phyloP scores from a whole-genome alignment of 2,797 vertebrate species.

The Neostethus bicornis region DNA sequence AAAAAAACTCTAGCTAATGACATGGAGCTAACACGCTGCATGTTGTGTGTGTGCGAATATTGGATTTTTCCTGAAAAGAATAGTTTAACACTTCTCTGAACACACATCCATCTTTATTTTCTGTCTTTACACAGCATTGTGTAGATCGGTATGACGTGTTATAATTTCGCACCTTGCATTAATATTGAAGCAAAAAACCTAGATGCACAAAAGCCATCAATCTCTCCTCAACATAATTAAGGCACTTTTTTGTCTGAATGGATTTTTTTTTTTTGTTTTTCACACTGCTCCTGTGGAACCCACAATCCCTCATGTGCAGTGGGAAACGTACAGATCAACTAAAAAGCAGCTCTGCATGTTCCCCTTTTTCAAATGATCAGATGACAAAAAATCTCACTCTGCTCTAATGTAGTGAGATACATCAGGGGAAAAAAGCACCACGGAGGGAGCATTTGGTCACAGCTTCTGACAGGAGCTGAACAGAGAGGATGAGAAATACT shows the following conservation, averaged over 20 bases:
- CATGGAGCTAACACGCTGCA: neutral
- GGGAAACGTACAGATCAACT: slow-evolving; percentile 8
- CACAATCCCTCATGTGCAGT: slow-evolving; percentile 2
- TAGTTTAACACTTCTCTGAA: too few relatives aligned
- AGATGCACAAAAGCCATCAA: slow-evolving; percentile 8
- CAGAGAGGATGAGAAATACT: slow-evolving; percentile 41
- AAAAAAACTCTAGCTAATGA: neutral
- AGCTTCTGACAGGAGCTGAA: slow-evolving; percentile 45
- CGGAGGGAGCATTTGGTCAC: slow-evolving; percentile 29
- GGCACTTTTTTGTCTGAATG: slow-evolving; percentile 3
- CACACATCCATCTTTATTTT: neutral
- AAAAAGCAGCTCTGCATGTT: slow-evolving; percentile 23
- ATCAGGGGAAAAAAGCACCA: slow-evolving; percentile 43
- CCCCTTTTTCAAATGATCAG: slow-evolving; percentile 27
- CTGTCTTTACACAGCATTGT: neutral
- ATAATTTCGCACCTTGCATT: neutral
- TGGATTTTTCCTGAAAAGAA: neutral
- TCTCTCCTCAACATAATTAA: slow-evolving; percentile 15
- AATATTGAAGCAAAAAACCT: neutral
- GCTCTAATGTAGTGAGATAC: slow-evolving; percentile 39
- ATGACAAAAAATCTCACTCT: slow-evolving; percentile 51
- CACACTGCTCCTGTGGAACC: neutral
- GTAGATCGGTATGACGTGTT: neutral
- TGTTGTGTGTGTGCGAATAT: neutral
- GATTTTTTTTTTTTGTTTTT: slow-evolving; percentile 9